phyloP scores from a whole-genome alignment of 1,140 invertebrate genomes.

The Nasonia longicornis region DNA sequence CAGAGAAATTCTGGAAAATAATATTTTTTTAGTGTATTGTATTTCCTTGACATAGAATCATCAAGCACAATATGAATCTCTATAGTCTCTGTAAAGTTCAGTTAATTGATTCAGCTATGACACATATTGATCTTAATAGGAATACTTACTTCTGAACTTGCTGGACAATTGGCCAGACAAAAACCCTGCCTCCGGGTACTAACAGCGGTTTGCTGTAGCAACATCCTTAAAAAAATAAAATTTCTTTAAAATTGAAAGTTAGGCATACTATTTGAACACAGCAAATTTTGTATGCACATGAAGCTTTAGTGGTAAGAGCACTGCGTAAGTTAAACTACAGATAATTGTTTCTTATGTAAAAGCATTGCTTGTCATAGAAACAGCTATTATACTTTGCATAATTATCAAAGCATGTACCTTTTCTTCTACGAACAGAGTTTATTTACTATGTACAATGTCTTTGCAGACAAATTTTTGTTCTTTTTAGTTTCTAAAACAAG shows the following conservation, averaged over 20 bases:
- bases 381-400: no score
- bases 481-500: no score
- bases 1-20: slow-evolving; percentile 82
- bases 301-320: no score
- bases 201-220: slow-evolving; percentile 91
- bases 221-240: slow-evolving; percentile 77
- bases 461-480: no score
- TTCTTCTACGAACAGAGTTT: no score
- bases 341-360: no score
- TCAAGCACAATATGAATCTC: background rate
- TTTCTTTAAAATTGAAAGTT: slow-evolving; percentile 34
- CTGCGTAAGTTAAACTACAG: no score
- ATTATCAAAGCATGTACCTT: no score
- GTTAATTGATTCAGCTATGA: background rate
- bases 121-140: slow-evolving; percentile 13
- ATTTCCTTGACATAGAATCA: background rate
- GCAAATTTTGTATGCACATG: no score
- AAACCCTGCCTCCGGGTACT: slow-evolving; percentile 94
- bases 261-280: background rate
- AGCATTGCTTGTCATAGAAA: no score
- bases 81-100: background rate
- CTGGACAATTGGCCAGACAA: slow-evolving; percentile 96
- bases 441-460: no score
- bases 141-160: slow-evolving; percentile 87
- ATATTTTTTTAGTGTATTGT: slow-evolving; percentile 12